phyloP scores from a whole-genome alignment of 2,888 invertebrate genomes.

The Tillus elongatus region DNA sequence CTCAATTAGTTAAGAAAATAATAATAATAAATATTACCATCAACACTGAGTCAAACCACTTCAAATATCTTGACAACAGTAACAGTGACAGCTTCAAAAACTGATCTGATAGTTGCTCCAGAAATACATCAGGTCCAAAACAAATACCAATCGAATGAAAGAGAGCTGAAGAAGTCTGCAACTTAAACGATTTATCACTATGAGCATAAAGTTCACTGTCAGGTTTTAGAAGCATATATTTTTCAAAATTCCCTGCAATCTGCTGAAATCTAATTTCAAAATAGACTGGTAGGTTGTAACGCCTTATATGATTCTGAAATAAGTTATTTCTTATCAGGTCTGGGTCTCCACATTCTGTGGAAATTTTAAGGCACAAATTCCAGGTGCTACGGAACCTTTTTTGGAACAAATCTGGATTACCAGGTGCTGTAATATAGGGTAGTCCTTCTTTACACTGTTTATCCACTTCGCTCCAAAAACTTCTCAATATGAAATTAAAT shows the following conservation, averaged over 20 bases:
- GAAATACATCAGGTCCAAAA: conserved; percentile 72
- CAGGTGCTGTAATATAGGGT: conserved; percentile 81
- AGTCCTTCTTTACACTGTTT: conserved; percentile 71
- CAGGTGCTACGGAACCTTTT: conserved; percentile 71
- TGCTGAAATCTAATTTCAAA: conserved; percentile 93
- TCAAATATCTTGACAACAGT: conserved; percentile 67
- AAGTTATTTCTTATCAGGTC: conserved; percentile 54
- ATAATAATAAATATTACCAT: too few species aligned
- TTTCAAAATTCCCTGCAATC: conserved; percentile 64
- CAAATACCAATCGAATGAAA: conserved; percentile 46
- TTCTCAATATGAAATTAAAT: conserved; percentile 72
- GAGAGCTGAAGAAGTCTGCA: conserved; percentile 45
- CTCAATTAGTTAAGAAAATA: too few species aligned
- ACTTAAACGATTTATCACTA: conserved; percentile 36
- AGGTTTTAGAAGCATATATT: conserved; percentile 36
- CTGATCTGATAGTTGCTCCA: conserved; percentile 67
- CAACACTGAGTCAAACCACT: conserved; percentile 65
- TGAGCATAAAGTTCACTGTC: conserved; percentile 22
- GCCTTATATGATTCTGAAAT: conserved; percentile 63
- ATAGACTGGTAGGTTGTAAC: conserved; percentile 95
- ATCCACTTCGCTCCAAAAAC: conserved; percentile 82
- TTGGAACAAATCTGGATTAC: conserved; percentile 83
- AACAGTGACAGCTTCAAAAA: conserved; percentile 87
- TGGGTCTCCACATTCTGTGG: conserved; percentile 54
- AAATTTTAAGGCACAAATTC: conserved; percentile 63